These are phyloP conservation scores for Acinonyx jubatus DNA, from an alignment of 2,113 vertebrate genomes.

Conservation along the genomic window DNA sequence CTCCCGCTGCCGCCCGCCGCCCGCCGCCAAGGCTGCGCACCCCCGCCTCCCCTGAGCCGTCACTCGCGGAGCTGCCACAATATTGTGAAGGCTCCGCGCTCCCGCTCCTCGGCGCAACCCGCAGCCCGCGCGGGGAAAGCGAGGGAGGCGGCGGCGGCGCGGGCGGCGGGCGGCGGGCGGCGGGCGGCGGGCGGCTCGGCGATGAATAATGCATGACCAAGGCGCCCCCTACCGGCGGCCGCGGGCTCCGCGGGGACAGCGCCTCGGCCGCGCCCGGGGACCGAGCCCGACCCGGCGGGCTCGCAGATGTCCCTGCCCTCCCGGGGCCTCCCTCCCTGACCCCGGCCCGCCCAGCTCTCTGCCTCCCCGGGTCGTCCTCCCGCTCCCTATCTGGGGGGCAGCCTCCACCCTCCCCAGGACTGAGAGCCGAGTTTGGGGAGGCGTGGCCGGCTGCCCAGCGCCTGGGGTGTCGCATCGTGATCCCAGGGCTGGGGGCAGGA, in stretches of 20 bases:
- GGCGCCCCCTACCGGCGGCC: slow-evolving; percentile 93
- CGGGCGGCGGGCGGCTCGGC: slow-evolving; percentile 69
- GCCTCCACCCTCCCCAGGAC: background rate
- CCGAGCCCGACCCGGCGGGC: background rate
- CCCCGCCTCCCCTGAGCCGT: slow-evolving; percentile 78
- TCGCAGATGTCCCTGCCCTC: background rate
- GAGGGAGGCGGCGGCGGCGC: slow-evolving; percentile 28
- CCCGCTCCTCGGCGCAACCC: slow-evolving; percentile 82
- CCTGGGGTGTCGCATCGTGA: background rate
- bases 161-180: slow-evolving; percentile 65
- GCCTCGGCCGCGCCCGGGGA: background rate
- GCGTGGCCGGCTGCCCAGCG: background rate
- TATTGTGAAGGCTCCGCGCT: slow-evolving; percentile 79
- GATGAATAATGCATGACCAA: slow-evolving; percentile 92
- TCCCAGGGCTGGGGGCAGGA: no score
- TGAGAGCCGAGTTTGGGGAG: background rate
- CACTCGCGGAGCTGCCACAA: slow-evolving; percentile 86
- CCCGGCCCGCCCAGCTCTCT: background rate
- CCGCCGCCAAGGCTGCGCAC: slow-evolving; percentile 68
- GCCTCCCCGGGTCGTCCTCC: background rate
- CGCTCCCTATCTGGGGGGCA: background rate
- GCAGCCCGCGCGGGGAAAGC: slow-evolving; percentile 61
- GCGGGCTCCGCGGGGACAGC: background rate
- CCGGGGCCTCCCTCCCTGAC: background rate
- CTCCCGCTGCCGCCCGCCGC: slow-evolving; percentile 2